phyloP scores from a whole-genome alignment of 2,113 vertebrate species.

The Alosa alosa region DNA sequence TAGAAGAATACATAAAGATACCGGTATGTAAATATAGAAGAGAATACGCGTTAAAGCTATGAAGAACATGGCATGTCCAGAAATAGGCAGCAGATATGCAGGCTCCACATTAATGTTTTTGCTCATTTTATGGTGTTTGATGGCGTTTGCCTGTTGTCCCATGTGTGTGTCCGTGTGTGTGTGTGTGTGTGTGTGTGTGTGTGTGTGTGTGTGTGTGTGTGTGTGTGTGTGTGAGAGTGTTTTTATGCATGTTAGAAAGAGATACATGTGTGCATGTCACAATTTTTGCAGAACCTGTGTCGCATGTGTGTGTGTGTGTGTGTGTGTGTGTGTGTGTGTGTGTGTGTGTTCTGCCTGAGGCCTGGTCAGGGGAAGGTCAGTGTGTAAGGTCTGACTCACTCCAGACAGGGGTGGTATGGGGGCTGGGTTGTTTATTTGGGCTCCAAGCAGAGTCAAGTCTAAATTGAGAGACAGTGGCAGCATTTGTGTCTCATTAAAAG shows the following conservation, averaged over 20 bases:
- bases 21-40: background rate
- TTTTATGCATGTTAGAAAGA: background rate
- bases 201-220: background rate
- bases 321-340: background rate
- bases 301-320: background rate
- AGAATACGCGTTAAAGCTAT: background rate
- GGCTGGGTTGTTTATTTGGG: background rate
- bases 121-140: background rate
- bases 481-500: background rate
- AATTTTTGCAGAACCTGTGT: too few species aligned
- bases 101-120: too few species aligned
- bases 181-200: background rate
- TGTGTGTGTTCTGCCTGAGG: background rate
- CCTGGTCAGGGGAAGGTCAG: background rate
- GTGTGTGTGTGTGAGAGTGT: background rate
- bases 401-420: background rate
- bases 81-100: background rate
- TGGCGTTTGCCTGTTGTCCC: constrained; percentile 5
- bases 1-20: too few species aligned
- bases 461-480: background rate
- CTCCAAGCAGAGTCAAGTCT: background rate
- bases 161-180: background rate
- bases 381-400: background rate
- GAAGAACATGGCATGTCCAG: background rate
- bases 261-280: background rate